A percentile compares a stretch with the other conserved stretches of the same genome.
These are phyloP conservation scores for Phengaris alcon DNA, from an alignment of 2,888 invertebrate genomes.

Conservation along the genomic window DNA sequence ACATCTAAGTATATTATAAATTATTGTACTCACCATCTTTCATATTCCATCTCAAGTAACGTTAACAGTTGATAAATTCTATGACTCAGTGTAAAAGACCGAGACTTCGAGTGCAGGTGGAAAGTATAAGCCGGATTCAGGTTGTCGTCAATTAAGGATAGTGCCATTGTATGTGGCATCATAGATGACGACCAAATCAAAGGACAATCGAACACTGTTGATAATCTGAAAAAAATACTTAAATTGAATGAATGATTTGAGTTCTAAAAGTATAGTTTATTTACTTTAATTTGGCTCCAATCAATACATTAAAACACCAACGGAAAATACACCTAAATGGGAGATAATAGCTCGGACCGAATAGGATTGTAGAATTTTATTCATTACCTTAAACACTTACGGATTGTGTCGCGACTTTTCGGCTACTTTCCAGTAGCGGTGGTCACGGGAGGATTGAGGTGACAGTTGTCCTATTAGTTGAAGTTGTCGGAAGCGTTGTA, in stretches of 20 bases:
- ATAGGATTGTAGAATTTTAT: too few species aligned
- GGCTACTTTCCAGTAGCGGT: too few species aligned
- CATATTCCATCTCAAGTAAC: neutral
- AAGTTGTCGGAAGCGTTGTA: too few species aligned
- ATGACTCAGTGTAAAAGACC: neutral
- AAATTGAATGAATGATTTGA: neutral
- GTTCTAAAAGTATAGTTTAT: neutral
- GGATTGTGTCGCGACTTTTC: too few species aligned
- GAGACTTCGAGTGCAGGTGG: neutral
- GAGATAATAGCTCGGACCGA: too few species aligned
- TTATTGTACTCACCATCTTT: neutral
- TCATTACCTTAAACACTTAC: too few species aligned
- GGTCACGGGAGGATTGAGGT: too few species aligned
- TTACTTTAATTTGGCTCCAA: too few species aligned
- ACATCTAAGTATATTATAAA: neutral
- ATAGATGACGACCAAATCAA: constrained; percentile 54
- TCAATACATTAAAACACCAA: too few species aligned
- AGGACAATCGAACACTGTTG: constrained; percentile 53
- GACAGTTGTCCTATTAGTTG: too few species aligned
- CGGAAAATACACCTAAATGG: too few species aligned
- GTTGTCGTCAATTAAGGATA: constrained; percentile 50
- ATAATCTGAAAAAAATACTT: constrained; percentile 44
- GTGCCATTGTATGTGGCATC: constrained; percentile 48
- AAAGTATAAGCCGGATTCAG: constrained; percentile 52
- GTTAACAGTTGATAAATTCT: neutral